A percentile compares a stretch with the other conserved stretches of the same genome.
These are phyloP conservation scores for Drosophila colorata DNA, from an alignment of 2,888 invertebrate species.

Conservation along the genomic window DNA sequence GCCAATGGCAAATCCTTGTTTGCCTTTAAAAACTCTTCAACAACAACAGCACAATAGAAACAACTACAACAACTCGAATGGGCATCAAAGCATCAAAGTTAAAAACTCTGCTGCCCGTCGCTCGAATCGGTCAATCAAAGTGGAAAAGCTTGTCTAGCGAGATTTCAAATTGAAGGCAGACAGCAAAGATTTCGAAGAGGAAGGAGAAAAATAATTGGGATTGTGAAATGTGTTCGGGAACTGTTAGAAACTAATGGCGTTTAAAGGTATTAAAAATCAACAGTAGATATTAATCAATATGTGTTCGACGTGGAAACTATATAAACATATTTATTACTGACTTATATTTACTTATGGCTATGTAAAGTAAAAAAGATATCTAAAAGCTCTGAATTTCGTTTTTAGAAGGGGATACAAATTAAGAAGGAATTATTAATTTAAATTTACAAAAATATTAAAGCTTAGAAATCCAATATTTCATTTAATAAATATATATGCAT, in stretches of 20 bases:
- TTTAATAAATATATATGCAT: too few species aligned
- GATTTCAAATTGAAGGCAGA: not conserved
- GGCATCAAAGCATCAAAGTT: not conserved
- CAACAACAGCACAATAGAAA: not conserved
- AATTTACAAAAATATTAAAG: too few species aligned
- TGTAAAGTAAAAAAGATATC: too few species aligned
- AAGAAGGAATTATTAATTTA: too few species aligned
- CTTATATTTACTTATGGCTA: too few species aligned
- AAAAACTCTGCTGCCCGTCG: not conserved
- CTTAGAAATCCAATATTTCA: too few species aligned
- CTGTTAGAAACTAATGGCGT: not conserved
- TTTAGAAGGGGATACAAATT: too few species aligned
- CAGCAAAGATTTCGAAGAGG: not conserved
- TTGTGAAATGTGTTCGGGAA: not conserved
- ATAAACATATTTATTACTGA: not conserved
- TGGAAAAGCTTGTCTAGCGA: not conserved
- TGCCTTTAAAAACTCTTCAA: not conserved
- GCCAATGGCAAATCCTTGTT: conserved; percentile 2
- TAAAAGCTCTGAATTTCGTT: too few species aligned
- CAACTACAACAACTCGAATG: not conserved
- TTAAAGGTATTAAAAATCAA: not conserved
- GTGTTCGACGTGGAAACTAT: not conserved
- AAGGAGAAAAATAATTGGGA: not conserved
- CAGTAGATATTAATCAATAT: not conserved
- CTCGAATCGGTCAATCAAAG: conserved; percentile 5